Conservation (phyloP, 2,113 vertebrate genomes). For the Casuarius casuarius region DNA sequence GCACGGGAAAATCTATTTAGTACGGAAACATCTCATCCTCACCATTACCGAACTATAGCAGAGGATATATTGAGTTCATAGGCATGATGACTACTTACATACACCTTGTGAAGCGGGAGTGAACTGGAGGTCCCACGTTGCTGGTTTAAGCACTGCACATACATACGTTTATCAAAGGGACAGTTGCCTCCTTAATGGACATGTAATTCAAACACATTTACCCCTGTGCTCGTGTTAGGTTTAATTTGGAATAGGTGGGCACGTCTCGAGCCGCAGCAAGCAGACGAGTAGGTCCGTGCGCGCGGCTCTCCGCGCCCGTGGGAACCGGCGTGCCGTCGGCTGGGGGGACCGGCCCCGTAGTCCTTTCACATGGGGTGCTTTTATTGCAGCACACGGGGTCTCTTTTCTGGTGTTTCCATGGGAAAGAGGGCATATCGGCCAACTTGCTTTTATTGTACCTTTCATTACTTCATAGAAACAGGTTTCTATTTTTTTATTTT, state of each 20-base stretch:
- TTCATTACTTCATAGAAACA: not conserved
- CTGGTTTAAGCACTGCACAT: not conserved
- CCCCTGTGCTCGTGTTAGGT: not conserved
- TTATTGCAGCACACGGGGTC: not conserved
- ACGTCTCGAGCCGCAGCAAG: not conserved
- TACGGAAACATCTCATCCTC: not conserved
- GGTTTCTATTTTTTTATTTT: not conserved
- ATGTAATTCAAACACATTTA: not conserved
- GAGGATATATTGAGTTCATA: not conserved
- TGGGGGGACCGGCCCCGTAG: too few relatives aligned
- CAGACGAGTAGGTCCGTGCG: fast-evolving
- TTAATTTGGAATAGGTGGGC: not conserved
- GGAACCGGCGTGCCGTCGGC: not conserved
- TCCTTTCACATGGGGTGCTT: not conserved
- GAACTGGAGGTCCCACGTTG: not conserved
- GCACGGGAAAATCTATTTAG: not conserved
- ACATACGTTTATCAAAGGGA: not conserved
- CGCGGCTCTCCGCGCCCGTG: not conserved
- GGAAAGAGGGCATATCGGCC: not conserved
- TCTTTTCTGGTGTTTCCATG: conserved; percentile 5
- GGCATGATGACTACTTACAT: not conserved
- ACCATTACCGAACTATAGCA: not conserved
- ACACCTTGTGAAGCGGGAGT: not conserved
- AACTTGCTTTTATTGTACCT: not conserved
- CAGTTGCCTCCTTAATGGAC: not conserved